Evolutionary conservation across 2,888 invertebrate species (phyloP), one percentile per base, ranked within the genome.

Genomic region (Nomada hirtipes): DNA sequence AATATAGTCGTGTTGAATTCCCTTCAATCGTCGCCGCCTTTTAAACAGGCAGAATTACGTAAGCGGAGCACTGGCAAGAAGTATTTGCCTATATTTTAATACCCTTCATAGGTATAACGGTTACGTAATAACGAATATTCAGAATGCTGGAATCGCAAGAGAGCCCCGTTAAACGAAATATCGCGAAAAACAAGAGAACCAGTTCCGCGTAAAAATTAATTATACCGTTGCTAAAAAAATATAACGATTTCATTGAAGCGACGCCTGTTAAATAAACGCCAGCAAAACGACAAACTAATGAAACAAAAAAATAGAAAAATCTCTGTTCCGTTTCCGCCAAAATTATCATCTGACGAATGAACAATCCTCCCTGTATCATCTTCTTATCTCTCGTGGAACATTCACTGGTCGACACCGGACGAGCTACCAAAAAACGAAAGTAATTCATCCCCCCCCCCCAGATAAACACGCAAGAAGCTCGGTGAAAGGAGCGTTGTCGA

Each of bases 101-200:
- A 20, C 44, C 23, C 13, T 29, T 29, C 23, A 53, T 64, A 47
- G 3, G 18, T 23, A 63, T 44, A 63, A 60, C 64, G 15, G 61
- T 63, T 69, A n/a, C 13, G 20, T 18, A 44, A 9, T 44, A 42
- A 23, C 20, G 13, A 13, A 63, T 75, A 67, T 42, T n/a, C 71
- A 26, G 20, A 2, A 36, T 2, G n/a, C 23, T 11, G 50, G 44
- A 15, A 52, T 20, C 9, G 26, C 20, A 20, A 18, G 23, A 57
- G 26, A 42, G 73, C 13, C 29, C 67, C 44, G 1, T 74, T 74
- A 77, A 67, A 67, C 53, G 13, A 64, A 57, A 64, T 11, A 65
- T 55, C 53, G 70, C 2, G 29, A 44, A 23, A 36, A 63, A 7
- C 18, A n/a, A 52, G 65, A 57, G 59, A 42, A 44, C 7, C n/a